Percentiles rank a stretch among this genome's conserved stretches.
Evolutionary conservation across 2,888 invertebrate genomes (phyloP).

Genomic region (Muschampia plurimacula): DNA sequence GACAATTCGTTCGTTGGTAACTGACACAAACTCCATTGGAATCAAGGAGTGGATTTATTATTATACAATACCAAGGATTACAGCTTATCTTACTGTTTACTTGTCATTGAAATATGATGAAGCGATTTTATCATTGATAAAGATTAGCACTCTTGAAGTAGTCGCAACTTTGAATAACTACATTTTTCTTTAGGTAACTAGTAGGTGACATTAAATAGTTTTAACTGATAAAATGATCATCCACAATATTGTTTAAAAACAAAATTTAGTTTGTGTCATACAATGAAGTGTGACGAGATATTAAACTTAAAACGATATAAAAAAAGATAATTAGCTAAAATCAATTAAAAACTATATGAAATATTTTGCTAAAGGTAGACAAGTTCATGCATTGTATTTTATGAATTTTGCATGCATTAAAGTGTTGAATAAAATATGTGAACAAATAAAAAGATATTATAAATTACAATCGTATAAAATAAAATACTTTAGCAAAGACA

Average conservation of each 20-base stretch:
- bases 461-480: neutral
- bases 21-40: conserved; percentile 22
- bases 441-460: neutral
- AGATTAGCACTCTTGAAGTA: neutral
- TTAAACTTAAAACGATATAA: neutral
- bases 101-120: neutral
- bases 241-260: no score
- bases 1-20: conserved; percentile 54
- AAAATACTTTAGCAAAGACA: conserved; percentile 9
- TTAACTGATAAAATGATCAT: no score
- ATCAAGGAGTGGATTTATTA: neutral
- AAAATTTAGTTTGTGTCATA: neutral
- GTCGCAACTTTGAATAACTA: neutral
- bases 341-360: neutral
- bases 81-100: neutral
- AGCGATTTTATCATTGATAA: conserved; percentile 8
- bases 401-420: conserved; percentile 27
- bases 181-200: no score
- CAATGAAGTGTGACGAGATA: neutral
- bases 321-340: neutral
- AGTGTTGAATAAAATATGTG: neutral
- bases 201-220: no score
- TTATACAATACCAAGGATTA: neutral
- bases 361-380: neutral
- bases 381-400: neutral